Evolutionary conservation across 2,888 invertebrate species (phyloP).

Genomic region (Aleiodes alternator): DNA sequence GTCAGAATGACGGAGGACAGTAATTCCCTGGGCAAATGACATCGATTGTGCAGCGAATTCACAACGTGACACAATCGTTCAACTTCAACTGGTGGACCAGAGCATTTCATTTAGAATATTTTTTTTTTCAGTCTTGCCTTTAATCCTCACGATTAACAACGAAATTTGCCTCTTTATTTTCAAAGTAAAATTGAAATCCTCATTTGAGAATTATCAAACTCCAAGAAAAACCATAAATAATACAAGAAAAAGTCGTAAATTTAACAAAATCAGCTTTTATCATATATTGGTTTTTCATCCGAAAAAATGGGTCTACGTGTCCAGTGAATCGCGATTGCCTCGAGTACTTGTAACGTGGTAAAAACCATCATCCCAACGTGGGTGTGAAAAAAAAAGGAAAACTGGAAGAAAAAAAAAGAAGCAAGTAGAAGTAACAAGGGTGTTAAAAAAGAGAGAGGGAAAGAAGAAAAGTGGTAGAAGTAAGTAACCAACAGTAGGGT

Average conservation of each 20-base stretch:
- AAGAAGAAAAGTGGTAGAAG: slow-evolving; percentile 38
- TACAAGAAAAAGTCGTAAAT: slow-evolving; percentile 6
- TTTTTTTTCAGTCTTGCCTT: slow-evolving; percentile 29
- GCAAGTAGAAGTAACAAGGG: slow-evolving; percentile 2
- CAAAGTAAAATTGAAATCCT: not conserved
- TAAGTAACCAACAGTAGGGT: slow-evolving; percentile 41
- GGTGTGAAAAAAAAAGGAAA: slow-evolving; percentile 28
- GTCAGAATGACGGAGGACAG: slow-evolving; percentile 71
- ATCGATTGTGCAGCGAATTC: slow-evolving; percentile 70
- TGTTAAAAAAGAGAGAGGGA: slow-evolving; percentile 21
- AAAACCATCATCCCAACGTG: slow-evolving; percentile 14
- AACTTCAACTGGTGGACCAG: slow-evolving; percentile 45
- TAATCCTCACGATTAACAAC: not conserved
- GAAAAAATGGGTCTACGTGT: slow-evolving; percentile 19
- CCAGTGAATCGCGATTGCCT: slow-evolving; percentile 12
- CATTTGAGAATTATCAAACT: no score
- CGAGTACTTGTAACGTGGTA: slow-evolving; percentile 10
- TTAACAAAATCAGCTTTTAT: not conserved
- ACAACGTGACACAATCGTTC: slow-evolving; percentile 49
- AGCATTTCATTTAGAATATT: slow-evolving; percentile 30
- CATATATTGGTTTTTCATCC: slow-evolving; percentile 8
- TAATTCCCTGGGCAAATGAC: slow-evolving; percentile 73
- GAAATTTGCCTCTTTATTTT: not conserved
- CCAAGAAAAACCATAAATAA: not conserved
- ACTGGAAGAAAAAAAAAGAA: not conserved